Evolutionary conservation across 2,888 invertebrate species (phyloP).

Genomic region (Agrotis segetum): DNA sequence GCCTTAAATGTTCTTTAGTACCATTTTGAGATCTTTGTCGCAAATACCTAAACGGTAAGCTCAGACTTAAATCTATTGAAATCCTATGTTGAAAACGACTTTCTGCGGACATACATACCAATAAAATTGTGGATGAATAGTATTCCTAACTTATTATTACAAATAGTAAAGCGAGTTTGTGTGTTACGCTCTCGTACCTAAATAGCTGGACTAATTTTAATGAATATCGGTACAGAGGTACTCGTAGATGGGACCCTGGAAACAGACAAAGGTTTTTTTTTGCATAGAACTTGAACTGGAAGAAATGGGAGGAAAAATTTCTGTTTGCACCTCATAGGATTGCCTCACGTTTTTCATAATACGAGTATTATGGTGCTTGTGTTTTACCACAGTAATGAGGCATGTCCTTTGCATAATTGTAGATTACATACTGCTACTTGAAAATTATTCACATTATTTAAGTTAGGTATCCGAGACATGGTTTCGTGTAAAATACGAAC

Average conservation of each 20-base stretch:
- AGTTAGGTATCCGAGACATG: no score
- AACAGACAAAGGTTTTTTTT: no score
- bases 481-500: not conserved
- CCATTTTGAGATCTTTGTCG: not conserved
- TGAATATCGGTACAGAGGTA: no score
- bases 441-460: not conserved
- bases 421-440: not conserved
- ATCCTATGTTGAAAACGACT: not conserved
- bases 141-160: no score
- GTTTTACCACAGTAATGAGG: not conserved
- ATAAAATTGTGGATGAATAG: not conserved
- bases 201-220: no score
- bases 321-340: not conserved
- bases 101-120: not conserved
- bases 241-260: no score
- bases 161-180: no score
- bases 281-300: no score
- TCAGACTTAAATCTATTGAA: not conserved
- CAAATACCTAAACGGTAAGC: not conserved
- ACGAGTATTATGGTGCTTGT: no score
- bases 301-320: no score
- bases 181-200: no score
- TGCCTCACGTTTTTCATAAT: not conserved
- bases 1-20: slow-evolving; percentile 13
- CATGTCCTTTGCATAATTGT: not conserved